These are phyloP conservation scores for Suillia variegata DNA, from an alignment of 2,888 invertebrate species.

Conservation along the genomic window DNA sequence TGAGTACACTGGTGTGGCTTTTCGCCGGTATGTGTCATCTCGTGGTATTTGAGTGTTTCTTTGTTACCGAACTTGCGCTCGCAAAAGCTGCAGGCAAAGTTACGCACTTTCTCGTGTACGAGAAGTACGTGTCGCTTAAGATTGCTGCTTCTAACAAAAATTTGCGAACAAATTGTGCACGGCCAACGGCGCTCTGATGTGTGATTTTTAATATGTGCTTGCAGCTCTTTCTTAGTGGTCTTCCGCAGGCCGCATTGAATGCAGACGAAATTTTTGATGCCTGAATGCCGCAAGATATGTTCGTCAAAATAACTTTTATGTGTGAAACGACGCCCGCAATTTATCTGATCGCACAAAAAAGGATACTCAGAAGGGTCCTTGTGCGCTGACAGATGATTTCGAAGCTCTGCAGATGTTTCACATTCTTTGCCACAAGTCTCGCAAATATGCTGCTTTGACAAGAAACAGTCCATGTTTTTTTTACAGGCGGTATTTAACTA, in stretches of 20 bases:
- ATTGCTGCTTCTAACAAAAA: slow-evolving; percentile 38
- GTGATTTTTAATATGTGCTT: slow-evolving; percentile 41
- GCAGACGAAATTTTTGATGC: slow-evolving; percentile 42
- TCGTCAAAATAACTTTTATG: slow-evolving; percentile 37
- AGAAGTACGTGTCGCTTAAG: slow-evolving; percentile 36
- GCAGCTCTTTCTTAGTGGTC: slow-evolving; percentile 39
- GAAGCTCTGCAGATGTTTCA: slow-evolving; percentile 40
- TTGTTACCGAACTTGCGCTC: slow-evolving; percentile 41
- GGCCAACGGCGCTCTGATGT: slow-evolving; percentile 39
- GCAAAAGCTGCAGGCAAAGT: slow-evolving; percentile 39
- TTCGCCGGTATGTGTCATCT: slow-evolving; percentile 47
- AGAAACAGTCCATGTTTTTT: slow-evolving; percentile 47
- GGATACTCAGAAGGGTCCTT: slow-evolving; percentile 41
- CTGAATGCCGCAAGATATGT: slow-evolving; percentile 42
- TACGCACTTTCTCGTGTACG: slow-evolving; percentile 40
- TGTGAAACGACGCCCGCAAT: slow-evolving; percentile 34
- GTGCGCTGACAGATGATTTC: slow-evolving; percentile 48
- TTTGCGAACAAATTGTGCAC: slow-evolving; percentile 36
- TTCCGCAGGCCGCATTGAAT: slow-evolving; percentile 42
- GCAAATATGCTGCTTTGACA: slow-evolving; percentile 44
- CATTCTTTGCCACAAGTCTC: slow-evolving; percentile 52
- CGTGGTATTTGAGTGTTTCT: slow-evolving; percentile 44
- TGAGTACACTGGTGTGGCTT: slow-evolving; percentile 39
- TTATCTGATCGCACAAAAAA: slow-evolving; percentile 28
- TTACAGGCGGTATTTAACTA: too few relatives aligned